A percentile compares a stretch with the other conserved stretches of the same genome.
phyloP scores from a whole-genome alignment of 2,888 invertebrate species.

The Timandra comae region DNA sequence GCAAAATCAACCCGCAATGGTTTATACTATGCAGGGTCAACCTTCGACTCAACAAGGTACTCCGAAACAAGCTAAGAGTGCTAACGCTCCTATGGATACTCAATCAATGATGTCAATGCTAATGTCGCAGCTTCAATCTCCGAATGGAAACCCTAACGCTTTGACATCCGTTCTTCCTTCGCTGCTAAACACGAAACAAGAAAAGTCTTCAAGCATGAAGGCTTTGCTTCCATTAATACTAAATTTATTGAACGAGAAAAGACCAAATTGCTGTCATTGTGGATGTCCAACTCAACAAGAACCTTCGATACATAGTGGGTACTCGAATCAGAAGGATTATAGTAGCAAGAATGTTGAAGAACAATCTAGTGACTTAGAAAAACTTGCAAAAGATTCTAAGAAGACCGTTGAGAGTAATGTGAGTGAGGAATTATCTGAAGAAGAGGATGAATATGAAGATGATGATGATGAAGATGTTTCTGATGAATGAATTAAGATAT shows the following conservation, averaged over 20 bases:
- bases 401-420: slow-evolving; percentile 18
- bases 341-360: too few species aligned
- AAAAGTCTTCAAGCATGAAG: slow-evolving; percentile 43
- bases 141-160: slow-evolving; percentile 10
- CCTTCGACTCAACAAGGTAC: slow-evolving; percentile 7
- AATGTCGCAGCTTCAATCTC: slow-evolving; percentile 26
- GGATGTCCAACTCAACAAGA: slow-evolving; percentile 24
- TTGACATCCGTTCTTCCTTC: slow-evolving; percentile 18
- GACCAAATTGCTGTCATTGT: slow-evolving; percentile 31
- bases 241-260: slow-evolving; percentile 50
- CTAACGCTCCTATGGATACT: slow-evolving; percentile 12
- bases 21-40: slow-evolving; percentile 28
- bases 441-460: slow-evolving; percentile 29
- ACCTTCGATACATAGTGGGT: slow-evolving; percentile 31
- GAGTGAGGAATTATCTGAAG: slow-evolving; percentile 32
- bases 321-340: slow-evolving; percentile 39
- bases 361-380: too few species aligned
- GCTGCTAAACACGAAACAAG: slow-evolving; percentile 23
- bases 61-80: slow-evolving; percentile 2
- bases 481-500: slow-evolving; percentile 14
- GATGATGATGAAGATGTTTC: slow-evolving; percentile 22
- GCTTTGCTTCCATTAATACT: slow-evolving; percentile 53
- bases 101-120: slow-evolving; percentile 26
- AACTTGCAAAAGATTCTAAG: too few species aligned
- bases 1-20: slow-evolving; percentile 21